Evolutionary conservation across 2,888 invertebrate genomes (phyloP).

Genomic region (Disparrhopalites patrizii): DNA sequence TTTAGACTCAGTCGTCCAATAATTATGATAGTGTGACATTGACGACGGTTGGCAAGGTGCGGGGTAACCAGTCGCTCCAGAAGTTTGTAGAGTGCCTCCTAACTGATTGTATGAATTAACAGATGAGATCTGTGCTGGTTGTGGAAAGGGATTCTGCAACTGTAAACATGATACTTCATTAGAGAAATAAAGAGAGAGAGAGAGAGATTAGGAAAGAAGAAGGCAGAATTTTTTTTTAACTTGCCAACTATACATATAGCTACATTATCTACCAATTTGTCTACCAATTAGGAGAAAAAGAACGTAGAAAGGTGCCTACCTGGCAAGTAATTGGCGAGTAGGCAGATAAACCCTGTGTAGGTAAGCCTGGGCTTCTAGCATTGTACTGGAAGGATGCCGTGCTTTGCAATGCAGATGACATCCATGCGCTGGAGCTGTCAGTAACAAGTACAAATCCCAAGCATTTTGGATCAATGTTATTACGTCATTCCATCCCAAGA

Average conservation of each 20-base stretch:
- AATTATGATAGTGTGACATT: conserved; percentile 42
- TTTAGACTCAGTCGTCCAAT: conserved; percentile 44
- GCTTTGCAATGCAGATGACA: conserved; percentile 32
- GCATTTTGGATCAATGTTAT: too few species aligned
- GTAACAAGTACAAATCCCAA: too few species aligned
- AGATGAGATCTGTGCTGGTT: conserved; percentile 38
- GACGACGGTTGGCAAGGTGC: conserved; percentile 27
- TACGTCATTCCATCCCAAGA: too few species aligned
- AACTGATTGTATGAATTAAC: conserved; percentile 46
- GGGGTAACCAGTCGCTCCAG: conserved; percentile 28
- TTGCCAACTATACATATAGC: too few species aligned
- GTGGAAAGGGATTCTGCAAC: conserved; percentile 46
- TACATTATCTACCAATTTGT: too few species aligned
- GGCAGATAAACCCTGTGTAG: conserved; percentile 36
- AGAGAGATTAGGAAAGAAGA: background rate
- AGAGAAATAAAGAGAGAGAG: background rate
- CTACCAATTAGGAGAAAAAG: too few species aligned
- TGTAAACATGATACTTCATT: conserved; percentile 17
- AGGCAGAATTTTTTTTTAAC: too few species aligned
- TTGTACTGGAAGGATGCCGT: conserved; percentile 36
- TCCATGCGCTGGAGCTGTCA: conserved; percentile 35
- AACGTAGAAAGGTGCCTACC: too few species aligned
- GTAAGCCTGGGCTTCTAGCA: conserved; percentile 31
- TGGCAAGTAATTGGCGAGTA: conserved; percentile 42
- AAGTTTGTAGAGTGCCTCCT: conserved; percentile 26